Base-by-base conservation (phyloP, 2,888 invertebrate genomes). In the Orthosia cruda region DNA sequence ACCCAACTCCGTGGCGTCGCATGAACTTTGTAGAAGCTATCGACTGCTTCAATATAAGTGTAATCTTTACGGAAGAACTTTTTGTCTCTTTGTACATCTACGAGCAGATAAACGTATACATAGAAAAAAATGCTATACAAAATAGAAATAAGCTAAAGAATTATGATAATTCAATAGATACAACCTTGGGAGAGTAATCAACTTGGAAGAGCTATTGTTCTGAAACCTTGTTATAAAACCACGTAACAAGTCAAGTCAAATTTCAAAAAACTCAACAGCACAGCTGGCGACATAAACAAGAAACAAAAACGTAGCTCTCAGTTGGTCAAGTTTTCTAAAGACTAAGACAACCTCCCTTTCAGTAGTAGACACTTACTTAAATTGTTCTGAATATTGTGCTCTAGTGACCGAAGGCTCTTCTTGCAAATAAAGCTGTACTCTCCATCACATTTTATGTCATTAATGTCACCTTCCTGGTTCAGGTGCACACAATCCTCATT, bases 351-450 rank as follows among this genome's bases (percentile, higher is more conserved):
- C 40, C 40, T 40, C 16, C n/a, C 50, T 45, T 16, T 49, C 4
- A 32, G 12, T 23, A 4, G 58, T 50, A 2, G 47, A 52, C 20
- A 40, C 67, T 75, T 81, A 95, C 95, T 91, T 69, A 68, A 71
- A 86, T 94, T 89, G 0, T 94, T 93, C 68, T 54, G 54, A 20
- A 93, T 89, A 66, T 93, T 88, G 76, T 49, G 59, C 12, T 93
- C 85, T 4, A 95, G 63, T 0, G 89, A 82, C 7, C 77, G 74
- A 0, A 93, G 84, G 0, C 87, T 88, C 77, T 95, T 96, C 86
- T 94, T 95, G 87, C 96, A 96, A 7, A 95, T 90, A 77, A 93
- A 96, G 0, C 93, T 91, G 58, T 84, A 90, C 13, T 80, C 89
- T 12, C 77, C 81, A 2, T 81, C 77, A 68, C 96, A 96, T 2